Base-by-base conservation (phyloP, 2,113 vertebrate genomes). In the Pungitius pungitius region DNA sequence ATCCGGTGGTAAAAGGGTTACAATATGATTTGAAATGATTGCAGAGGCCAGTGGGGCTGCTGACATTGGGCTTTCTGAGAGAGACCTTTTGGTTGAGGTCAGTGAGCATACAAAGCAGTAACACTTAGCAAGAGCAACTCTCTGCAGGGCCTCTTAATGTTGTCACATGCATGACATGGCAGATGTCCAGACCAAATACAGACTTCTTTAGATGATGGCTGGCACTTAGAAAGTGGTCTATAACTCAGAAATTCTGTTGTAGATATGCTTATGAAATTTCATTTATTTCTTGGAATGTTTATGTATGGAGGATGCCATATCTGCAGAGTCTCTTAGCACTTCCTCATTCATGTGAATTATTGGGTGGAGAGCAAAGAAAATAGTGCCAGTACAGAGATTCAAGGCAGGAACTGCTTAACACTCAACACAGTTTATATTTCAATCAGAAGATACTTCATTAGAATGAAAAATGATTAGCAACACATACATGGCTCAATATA, bases 81-180 rank as follows among this genome's bases (percentile, higher is more conserved):
- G 11, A 70, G 75, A 88, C 76, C 75, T 61, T 73, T 88, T 76
- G 45, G 59, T 88, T 87, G 78, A 91, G 88, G 85, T 91, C 88
- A 90, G 42, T 56, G 85, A 86, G 75, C 86, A 82, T 73, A 83
- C 73, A 89, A 89, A 90, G 88, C 61, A 71, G 59, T 42, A 74
- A 90, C 80, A 89, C 79, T 88, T 88, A 77, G 78, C 62, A 82
- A 87, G 80, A 83, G 71, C 76, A 86, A 71, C 75, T 88, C 87
- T 87, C 85, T 80, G 70, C 35, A 11, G 71, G 75, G 78, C 73
- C 26, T 55, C 54, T 63, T 83, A 90, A 84, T 86, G 78, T 80
- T 57, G 77, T 88, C 88, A 90, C 78, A 88, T 79, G 82, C 87
- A 85, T 89, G 90, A 87, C 86, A 85, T 87, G 65, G 80, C 78